Evolutionary conservation across 2,888 invertebrate species (phyloP).

Genomic region (Macrophya alboannulata): DNA sequence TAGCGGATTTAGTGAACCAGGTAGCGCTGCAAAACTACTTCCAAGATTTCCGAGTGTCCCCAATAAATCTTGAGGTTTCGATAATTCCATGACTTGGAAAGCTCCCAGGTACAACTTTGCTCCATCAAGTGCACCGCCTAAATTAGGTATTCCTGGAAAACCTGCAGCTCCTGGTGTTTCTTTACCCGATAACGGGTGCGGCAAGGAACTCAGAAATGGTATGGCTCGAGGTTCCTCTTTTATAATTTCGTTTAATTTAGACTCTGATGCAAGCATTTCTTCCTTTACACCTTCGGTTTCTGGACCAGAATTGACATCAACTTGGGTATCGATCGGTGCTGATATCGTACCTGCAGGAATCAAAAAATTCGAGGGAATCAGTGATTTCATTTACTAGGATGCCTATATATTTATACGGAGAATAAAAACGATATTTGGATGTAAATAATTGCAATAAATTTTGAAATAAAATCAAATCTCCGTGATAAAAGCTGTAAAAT

Average conservation of each 20-base stretch:
- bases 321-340: neutral
- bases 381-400: neutral
- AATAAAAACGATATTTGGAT: neutral
- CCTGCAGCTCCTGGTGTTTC: neutral
- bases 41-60: constrained; percentile 1
- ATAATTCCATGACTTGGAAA: constrained; percentile 9
- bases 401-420: neutral
- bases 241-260: constrained; percentile 57
- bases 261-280: neutral
- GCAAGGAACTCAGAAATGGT: neutral
- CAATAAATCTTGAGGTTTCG: constrained; percentile 3
- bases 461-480: neutral
- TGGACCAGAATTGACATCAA: neutral
- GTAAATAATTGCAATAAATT: neutral
- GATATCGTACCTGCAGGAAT: neutral
- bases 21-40: neutral
- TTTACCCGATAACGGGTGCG: neutral
- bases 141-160: constrained; percentile 4
- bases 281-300: neutral
- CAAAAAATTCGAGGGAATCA: neutral
- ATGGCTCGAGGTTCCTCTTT: constrained; percentile 63
- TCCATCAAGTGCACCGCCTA: neutral
- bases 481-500: neutral
- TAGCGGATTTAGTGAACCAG: neutral
- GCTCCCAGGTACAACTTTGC: neutral